Conservation (phyloP, 2,888 invertebrate species). For the Plusia festucae region DNA sequence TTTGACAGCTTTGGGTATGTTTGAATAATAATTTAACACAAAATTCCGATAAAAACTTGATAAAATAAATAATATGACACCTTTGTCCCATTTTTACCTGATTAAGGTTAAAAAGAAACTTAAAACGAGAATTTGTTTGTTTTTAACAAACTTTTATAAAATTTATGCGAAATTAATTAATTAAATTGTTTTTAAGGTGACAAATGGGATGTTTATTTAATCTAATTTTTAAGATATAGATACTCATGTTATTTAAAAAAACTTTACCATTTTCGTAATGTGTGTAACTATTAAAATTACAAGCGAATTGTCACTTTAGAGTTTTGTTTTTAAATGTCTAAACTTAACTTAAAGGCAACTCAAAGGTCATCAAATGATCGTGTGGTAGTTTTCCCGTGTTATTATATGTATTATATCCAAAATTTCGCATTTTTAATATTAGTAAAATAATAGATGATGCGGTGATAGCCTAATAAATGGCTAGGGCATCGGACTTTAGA, state of each 20-base stretch:
- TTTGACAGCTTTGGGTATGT: background rate
- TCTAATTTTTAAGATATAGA: background rate
- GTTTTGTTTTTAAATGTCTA: too few relatives aligned
- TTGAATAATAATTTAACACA: background rate
- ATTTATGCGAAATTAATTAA: background rate
- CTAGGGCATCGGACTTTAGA: too few relatives aligned
- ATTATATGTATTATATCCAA: too few relatives aligned
- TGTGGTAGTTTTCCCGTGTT: too few relatives aligned
- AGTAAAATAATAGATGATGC: too few relatives aligned
- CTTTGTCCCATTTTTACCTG: constrained; percentile 29
- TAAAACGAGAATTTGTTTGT: background rate
- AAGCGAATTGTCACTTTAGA: too few relatives aligned
- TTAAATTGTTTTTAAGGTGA: background rate
- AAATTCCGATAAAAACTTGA: background rate
- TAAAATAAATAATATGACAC: constrained; percentile 23
- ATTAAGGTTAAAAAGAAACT: constrained; percentile 14
- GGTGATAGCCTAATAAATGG: too few relatives aligned
- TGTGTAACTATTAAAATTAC: too few relatives aligned
- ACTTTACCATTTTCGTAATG: background rate
- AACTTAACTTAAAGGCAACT: too few relatives aligned
- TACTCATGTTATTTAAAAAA: background rate
- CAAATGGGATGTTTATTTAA: background rate
- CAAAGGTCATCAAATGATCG: too few relatives aligned
- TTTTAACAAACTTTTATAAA: constrained; percentile 6
- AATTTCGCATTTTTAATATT: background rate